Conservation (phyloP, 2,113 vertebrate species). For the Psettodes erumei region DNA sequence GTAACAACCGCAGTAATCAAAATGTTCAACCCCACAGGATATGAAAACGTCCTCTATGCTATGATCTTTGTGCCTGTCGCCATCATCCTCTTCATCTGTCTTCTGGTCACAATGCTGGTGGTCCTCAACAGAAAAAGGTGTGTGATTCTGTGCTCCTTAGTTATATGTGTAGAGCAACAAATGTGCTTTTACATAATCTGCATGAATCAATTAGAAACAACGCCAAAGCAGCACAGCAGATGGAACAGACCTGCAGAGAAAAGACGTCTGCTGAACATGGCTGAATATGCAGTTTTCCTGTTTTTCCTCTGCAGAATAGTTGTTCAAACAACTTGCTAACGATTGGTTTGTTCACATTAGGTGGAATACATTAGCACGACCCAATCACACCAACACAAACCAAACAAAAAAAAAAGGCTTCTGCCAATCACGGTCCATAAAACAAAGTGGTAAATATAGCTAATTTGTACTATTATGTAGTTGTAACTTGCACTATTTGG, state of each 20-base stretch:
- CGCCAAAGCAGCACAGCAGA: neutral
- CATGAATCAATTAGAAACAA: neutral
- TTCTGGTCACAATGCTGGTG: slow-evolving; percentile 80
- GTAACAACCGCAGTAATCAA: slow-evolving; percentile 6
- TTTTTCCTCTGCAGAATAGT: slow-evolving; percentile 12
- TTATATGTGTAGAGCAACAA: rapidly evolving
- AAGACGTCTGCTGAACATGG: neutral
- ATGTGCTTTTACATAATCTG: neutral
- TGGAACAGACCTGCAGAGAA: neutral
- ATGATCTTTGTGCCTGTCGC: slow-evolving; percentile 88
- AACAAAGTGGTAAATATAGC: slow-evolving; percentile 14
- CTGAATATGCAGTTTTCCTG: neutral
- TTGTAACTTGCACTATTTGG: neutral
- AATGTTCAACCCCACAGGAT: slow-evolving; percentile 72
- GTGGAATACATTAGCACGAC: neutral
- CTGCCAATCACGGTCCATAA: slow-evolving; percentile 17
- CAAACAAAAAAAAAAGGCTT: slow-evolving; percentile 18
- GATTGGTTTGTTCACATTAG: slow-evolving; percentile 5
- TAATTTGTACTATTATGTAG: neutral
- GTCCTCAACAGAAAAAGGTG: slow-evolving; percentile 91
- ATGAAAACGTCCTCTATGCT: slow-evolving; percentile 88
- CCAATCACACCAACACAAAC: slow-evolving; percentile 6
- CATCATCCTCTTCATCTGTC: slow-evolving; percentile 82
- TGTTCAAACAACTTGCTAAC: neutral
- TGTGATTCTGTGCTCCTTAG: neutral